These are phyloP conservation scores for Serripes groenlandicus DNA, from an alignment of 2,888 invertebrate species.

Conservation along the genomic window DNA sequence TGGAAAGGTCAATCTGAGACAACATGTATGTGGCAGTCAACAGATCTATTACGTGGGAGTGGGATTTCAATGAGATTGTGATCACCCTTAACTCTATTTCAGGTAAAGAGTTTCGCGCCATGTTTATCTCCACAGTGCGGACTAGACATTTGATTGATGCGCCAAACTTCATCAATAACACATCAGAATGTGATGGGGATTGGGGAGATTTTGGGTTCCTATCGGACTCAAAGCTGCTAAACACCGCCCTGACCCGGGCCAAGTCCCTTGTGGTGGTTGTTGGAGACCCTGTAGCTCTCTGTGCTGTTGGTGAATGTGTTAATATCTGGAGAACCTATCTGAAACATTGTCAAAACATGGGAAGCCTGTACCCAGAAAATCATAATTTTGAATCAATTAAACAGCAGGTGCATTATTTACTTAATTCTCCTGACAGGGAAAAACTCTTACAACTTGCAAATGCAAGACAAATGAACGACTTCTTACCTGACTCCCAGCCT, in stretches of 20 bases:
- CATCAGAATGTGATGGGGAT: constrained; percentile 75
- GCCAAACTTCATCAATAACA: constrained; percentile 47
- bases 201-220: constrained; percentile 82
- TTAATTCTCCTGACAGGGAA: constrained; percentile 70
- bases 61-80: too few relatives aligned
- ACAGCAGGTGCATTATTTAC: constrained; percentile 74
- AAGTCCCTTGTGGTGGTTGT: constrained; percentile 83
- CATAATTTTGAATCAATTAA: constrained; percentile 77
- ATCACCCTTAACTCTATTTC: too few relatives aligned
- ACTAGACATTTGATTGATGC: constrained; percentile 76
- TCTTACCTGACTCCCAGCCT: constrained; percentile 12
- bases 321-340: constrained; percentile 80
- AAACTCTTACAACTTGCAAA: constrained; percentile 62
- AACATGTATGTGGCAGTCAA: too few relatives aligned
- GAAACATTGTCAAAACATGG: constrained; percentile 83
- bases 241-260: constrained; percentile 85
- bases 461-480: constrained; percentile 45
- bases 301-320: constrained; percentile 82
- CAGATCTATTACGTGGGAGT: too few relatives aligned
- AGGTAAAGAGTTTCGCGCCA: constrained; percentile 84
- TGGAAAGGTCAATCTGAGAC: too few relatives aligned
- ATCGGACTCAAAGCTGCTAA: constrained; percentile 83
- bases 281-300: constrained; percentile 83
- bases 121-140: constrained; percentile 83
- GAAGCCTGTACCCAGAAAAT: constrained; percentile 77